phyloP scores from a whole-genome alignment of 2,113 vertebrate genomes.

The Serilophus lunatus region DNA sequence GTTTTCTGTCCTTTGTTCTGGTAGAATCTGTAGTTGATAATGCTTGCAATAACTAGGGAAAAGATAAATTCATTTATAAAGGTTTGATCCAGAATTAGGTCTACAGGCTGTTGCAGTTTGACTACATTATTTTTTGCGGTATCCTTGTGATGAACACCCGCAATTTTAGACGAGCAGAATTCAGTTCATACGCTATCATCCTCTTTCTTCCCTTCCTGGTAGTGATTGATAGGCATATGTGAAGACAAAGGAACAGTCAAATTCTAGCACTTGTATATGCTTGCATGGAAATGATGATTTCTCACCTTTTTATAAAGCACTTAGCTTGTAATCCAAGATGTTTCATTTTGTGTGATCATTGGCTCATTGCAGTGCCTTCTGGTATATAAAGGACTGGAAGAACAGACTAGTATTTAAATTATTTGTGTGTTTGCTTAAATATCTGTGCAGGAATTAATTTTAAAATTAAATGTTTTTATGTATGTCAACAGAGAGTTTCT shows the following conservation, averaged over 20 bases:
- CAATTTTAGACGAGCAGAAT: background rate
- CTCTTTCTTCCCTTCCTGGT: background rate
- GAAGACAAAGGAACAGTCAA: background rate
- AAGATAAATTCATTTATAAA: background rate
- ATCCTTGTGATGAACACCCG: background rate
- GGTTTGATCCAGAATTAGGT: background rate
- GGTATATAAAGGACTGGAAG: background rate
- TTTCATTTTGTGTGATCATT: background rate
- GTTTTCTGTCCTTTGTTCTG: background rate
- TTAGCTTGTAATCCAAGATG: background rate
- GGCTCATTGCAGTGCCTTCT: background rate
- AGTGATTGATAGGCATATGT: background rate
- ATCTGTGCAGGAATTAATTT: background rate
- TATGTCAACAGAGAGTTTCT: background rate
- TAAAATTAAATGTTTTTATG: background rate
- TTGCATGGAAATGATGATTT: background rate
- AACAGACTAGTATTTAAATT: background rate
- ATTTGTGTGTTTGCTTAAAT: background rate
- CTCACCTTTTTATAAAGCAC: background rate
- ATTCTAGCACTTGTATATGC: background rate
- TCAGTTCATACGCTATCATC: rapidly evolving
- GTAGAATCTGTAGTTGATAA: background rate
- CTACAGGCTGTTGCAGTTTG: background rate
- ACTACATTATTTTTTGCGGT: background rate
- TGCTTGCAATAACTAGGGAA: background rate